Evolutionary conservation across 1,140 invertebrate species (phyloP), one percentile per base, ranked within the genome.

Genomic region (Magallana angulata): DNA sequence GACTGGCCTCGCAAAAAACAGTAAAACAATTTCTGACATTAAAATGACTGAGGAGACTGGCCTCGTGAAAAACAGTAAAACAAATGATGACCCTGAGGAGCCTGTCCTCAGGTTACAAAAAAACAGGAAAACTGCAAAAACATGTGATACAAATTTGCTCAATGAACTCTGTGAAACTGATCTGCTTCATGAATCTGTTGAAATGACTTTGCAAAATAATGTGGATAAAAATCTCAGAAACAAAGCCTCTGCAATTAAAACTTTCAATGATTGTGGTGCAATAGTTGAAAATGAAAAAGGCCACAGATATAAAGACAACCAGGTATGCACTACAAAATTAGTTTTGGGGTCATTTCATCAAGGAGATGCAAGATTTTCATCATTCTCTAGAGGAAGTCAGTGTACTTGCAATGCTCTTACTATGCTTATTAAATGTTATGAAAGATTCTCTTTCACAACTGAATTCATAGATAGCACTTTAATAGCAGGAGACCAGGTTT

Each of bases 331-430:
- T 81, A 30, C 1, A 81, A 56, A 24, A 18, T 36, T 81, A 5
- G 76, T 81, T 14, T 81, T 81, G 30, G 76, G 30, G 14, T 48
- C 76, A 7, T 56, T 48, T 30, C 24, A 81, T 81, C 76, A 81
- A 30, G 76, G 76, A 64, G 18, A 18, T 2, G 16, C 16, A 7
- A 64, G 60, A 18, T 64, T 64, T 64, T 64, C 60, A 14, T 16
- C 11, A 64, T 64, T 64, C 58, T 88, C 83, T 62, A 88, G 68
- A 88, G 87, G 87, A n/a, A 76, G 57, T 62, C 87, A 88, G 59
- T 88, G 83, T 82, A 88, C 87, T 62, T 88, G 87, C 71, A 85
- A 81, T 85, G 18, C 87, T n/a, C 81, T 88, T 60, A 18, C 58
- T n/a, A 58, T 80, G 85, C 5, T 85, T 1, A 18, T 71, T 6